Conservation (phyloP, 2,113 vertebrate species). For the Malurus alboscapulatus region DNA sequence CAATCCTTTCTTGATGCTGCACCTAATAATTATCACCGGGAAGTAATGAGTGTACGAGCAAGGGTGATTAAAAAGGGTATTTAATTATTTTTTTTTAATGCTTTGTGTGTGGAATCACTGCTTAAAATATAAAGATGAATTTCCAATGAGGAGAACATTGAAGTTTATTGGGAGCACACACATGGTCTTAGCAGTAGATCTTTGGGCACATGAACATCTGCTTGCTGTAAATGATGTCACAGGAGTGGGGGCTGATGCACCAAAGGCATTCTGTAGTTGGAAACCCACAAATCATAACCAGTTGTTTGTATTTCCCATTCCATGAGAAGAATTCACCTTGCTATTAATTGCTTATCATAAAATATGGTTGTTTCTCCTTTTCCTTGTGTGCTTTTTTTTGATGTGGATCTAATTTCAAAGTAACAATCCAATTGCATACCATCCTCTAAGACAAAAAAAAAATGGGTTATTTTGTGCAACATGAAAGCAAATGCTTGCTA, state of each 20-base stretch:
- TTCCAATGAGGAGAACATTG: background rate
- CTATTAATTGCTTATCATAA: background rate
- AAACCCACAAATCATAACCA: background rate
- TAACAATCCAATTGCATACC: background rate
- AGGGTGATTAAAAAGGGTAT: background rate
- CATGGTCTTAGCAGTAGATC: background rate
- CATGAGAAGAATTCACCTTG: background rate
- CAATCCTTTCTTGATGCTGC: background rate
- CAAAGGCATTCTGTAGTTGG: background rate
- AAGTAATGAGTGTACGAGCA: background rate
- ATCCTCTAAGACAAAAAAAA: background rate
- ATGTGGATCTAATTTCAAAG: background rate
- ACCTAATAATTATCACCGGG: background rate
- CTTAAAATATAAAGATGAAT: background rate
- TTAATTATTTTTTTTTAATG: background rate
- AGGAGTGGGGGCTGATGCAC: background rate
- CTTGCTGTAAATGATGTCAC: background rate
- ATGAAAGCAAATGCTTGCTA: background rate
- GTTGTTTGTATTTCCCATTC: background rate
- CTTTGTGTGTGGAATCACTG: background rate
- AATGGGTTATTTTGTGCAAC: background rate
- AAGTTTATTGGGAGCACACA: background rate
- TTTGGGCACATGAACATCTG: background rate
- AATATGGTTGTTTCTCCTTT: background rate
- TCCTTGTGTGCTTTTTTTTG: background rate